Evolutionary conservation across 2,888 invertebrate genomes (phyloP), one percentile per base, ranked within the genome.

Genomic region (Lissocephala sabroskyi): DNA sequence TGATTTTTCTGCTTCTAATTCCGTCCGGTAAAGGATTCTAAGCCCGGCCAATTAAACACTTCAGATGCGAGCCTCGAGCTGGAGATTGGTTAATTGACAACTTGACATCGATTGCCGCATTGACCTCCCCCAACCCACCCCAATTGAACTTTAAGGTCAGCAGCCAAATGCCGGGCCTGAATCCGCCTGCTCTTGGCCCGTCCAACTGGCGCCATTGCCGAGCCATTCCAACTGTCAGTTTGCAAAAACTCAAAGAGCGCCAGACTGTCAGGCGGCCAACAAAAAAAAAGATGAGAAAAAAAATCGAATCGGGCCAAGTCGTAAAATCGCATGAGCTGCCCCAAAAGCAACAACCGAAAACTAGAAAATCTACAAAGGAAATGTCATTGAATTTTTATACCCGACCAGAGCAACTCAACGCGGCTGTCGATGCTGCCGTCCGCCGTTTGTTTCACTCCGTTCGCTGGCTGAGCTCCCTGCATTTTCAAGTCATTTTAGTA

Each of bases 251-350:
- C 51, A 61, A 62, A 56, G 70, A 56, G 70, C 44, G 32, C 58
- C 57, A 73, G 73, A 68, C 68, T 70, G 68, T 73, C 68, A 73
- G 70, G 63, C 73, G 65, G 70, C 73, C 70, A 70, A 65, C 59
- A 61, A 59, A 18, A 37, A 23, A 19, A 7, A 17, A 66, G 49
- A 50, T 54, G 61, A 46, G 53, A 42, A 30, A 46, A 48, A 35
- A 41, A 49, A 62, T 55, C 42, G 57, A 62, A 43, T 49, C 16
- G 43, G 41, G 50, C 40, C 18, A 60, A 29, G 11, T n/a, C 23
- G 7, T 23, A 23, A 23, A 23, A 23, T 23, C 23, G 23, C 14
- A 35, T 16, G 14, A 35, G 9, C 9, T 16, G 13, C 35, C 10
- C 6, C 35, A 33, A 10, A n/a, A 13, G 13, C 33, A 35, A 35